Percentiles rank a stretch among this genome's conserved stretches.
Conservation (phyloP, 2,888 invertebrate genomes). For the Apoda limacodes region DNA sequence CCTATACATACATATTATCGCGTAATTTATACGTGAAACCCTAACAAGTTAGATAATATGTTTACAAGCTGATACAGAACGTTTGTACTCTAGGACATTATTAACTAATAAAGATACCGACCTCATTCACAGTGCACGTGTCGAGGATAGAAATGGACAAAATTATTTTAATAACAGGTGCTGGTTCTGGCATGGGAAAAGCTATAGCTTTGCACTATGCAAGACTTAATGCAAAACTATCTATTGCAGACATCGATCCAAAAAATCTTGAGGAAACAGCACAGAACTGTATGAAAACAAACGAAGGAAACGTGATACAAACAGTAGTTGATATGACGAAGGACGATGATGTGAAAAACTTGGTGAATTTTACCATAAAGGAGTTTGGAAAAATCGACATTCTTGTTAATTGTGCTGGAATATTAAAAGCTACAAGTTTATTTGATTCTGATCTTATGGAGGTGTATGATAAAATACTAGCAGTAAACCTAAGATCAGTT, state of each 20-base stretch:
- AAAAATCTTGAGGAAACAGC: slow-evolving; percentile 24
- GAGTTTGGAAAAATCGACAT: slow-evolving; percentile 29
- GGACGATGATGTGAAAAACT: slow-evolving; percentile 24
- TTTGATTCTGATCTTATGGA: slow-evolving; percentile 22
- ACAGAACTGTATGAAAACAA: slow-evolving; percentile 24
- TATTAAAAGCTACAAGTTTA: slow-evolving; percentile 20
- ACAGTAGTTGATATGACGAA: slow-evolving; percentile 26
- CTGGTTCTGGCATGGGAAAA: too few relatives aligned
- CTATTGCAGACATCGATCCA: slow-evolving; percentile 25
- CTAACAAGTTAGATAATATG: too few relatives aligned
- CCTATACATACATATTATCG: too few relatives aligned
- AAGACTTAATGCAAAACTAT: too few relatives aligned
- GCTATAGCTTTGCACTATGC: too few relatives aligned
- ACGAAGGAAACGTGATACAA: slow-evolving; percentile 26
- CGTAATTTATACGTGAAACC: too few relatives aligned
- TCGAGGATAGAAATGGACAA: too few relatives aligned
- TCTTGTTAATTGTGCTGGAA: slow-evolving; percentile 31
- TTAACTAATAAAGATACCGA: too few relatives aligned
- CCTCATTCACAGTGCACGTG: too few relatives aligned
- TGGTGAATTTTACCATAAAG: slow-evolving; percentile 23
- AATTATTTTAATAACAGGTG: too few relatives aligned
- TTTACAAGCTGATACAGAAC: too few relatives aligned
- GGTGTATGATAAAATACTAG: slow-evolving; percentile 25
- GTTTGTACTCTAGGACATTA: too few relatives aligned
- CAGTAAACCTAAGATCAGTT: slow-evolving; percentile 27